Percentiles rank a stretch among this genome's conserved stretches.
Evolutionary conservation across 2,113 vertebrate species (phyloP).

Genomic region (Sylvietta virens): DNA sequence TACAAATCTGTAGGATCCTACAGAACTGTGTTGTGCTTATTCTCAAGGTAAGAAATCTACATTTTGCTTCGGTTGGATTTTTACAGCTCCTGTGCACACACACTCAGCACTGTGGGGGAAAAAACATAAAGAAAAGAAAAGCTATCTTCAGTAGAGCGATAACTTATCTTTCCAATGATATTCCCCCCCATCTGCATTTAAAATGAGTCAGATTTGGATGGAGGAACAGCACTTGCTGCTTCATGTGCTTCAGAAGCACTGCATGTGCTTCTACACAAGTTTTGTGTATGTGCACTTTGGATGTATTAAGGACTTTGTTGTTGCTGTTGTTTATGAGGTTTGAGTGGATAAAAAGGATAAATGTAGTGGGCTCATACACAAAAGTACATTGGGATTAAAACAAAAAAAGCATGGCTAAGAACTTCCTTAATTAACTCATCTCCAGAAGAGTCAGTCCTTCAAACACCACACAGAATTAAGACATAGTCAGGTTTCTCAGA

Average conservation of each 20-base stretch:
- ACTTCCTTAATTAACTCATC: background rate
- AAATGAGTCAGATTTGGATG: slow-evolving; percentile 6
- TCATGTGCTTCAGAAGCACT: background rate
- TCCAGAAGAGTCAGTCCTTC: background rate
- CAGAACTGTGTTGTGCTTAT: background rate
- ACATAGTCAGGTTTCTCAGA: background rate
- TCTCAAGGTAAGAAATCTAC: background rate
- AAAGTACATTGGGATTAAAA: background rate
- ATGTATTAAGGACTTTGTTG: background rate
- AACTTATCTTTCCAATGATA: background rate
- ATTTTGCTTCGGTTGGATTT: background rate
- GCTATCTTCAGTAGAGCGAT: background rate
- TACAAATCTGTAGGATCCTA: background rate
- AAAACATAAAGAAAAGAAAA: background rate
- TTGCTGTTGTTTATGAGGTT: background rate
- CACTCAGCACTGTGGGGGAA: background rate
- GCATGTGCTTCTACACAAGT: background rate
- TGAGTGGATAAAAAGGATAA: background rate
- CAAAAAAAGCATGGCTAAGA: background rate
- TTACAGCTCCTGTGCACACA: background rate
- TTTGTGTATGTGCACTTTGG: background rate
- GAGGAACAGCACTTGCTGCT: background rate
- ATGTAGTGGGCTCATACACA: background rate
- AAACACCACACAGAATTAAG: background rate
- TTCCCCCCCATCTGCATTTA: background rate